phyloP scores from a whole-genome alignment of 2,113 vertebrate species.

The Myocastor coypus region DNA sequence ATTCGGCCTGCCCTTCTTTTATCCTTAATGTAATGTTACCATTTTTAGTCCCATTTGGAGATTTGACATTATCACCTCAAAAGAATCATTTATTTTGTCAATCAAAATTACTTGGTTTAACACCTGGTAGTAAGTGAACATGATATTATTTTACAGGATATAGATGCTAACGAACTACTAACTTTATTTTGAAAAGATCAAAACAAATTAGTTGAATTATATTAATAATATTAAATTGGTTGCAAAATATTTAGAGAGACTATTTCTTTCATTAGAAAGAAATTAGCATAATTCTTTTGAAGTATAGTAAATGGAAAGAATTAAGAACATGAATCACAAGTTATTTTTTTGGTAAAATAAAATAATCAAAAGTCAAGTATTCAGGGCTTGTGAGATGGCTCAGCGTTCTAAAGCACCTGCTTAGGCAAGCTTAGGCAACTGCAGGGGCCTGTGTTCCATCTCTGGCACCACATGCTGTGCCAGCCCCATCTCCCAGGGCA shows the following conservation, averaged over 20 bases:
- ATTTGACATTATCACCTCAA: not conserved
- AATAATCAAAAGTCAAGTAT: not conserved
- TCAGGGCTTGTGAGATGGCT: too few relatives aligned
- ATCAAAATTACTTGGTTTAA: constrained; percentile 54
- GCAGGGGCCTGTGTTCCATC: too few relatives aligned
- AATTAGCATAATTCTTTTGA: not conserved
- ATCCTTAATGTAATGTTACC: not conserved
- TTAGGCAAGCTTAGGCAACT: too few relatives aligned
- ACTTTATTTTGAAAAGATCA: not conserved
- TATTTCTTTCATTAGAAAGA: not conserved
- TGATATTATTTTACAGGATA: constrained; percentile 47
- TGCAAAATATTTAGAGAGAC: not conserved
- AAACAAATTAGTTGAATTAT: not conserved
- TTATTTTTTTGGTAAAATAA: not conserved
- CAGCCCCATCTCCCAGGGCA: too few relatives aligned
- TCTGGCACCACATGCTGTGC: too few relatives aligned
- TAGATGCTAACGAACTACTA: not conserved
- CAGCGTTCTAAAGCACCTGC: too few relatives aligned
- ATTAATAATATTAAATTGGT: not conserved
- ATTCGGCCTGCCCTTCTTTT: too few relatives aligned
- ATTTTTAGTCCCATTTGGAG: constrained; percentile 13
- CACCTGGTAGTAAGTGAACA: constrained; percentile 65
- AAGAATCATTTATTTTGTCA: constrained; percentile 63
- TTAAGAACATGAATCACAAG: not conserved
- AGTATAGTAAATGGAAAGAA: not conserved